Percentiles rank a stretch among this genome's conserved stretches.
These are phyloP conservation scores for Drosophila atripex DNA, from an alignment of 2,888 invertebrate species.

Conservation along the genomic window DNA sequence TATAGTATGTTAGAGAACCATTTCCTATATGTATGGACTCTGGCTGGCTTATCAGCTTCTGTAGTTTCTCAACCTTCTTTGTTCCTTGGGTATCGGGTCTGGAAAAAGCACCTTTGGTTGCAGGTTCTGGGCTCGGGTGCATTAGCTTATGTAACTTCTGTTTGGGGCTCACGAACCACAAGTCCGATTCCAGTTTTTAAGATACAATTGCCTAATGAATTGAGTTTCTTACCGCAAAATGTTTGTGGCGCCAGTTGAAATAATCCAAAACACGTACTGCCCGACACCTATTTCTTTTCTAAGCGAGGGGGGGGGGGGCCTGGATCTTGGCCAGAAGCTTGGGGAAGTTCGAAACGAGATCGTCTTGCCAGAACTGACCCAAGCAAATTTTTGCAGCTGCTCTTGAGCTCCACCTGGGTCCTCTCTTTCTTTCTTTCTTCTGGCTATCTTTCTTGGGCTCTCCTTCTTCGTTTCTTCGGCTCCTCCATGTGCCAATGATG, in stretches of 20 bases:
- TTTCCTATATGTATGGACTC: slow-evolving; percentile 7
- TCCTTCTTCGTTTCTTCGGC: slow-evolving; percentile 13
- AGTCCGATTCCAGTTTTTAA: slow-evolving; percentile 14
- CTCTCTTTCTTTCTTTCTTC: slow-evolving; percentile 19
- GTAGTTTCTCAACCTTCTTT: slow-evolving; percentile 26
- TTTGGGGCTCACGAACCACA: slow-evolving; percentile 34
- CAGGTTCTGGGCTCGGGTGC: slow-evolving; percentile 6
- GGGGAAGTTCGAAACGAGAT: slow-evolving; percentile 34
- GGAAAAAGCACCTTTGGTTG: slow-evolving; percentile 26
- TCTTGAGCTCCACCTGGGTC: slow-evolving; percentile 29
- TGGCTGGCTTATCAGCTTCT: slow-evolving; percentile 33
- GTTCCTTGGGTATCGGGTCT: slow-evolving; percentile 18
- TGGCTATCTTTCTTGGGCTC: slow-evolving; percentile 3
- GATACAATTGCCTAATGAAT: slow-evolving; percentile 28
- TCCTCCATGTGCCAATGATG: slow-evolving; percentile 24
- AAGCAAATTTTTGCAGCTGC: slow-evolving; percentile 39
- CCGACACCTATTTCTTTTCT: slow-evolving; percentile 22
- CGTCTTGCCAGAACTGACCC: slow-evolving; percentile 51
- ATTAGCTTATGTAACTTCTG: slow-evolving; percentile 31
- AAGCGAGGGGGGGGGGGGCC: background rate
- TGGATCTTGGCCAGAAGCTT: slow-evolving; percentile 3
- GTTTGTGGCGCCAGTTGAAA: slow-evolving; percentile 56
- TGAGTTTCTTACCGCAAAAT: slow-evolving; percentile 41
- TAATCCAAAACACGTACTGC: slow-evolving; percentile 74
- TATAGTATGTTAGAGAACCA: background rate